These are phyloP conservation scores for Halcyon badia DNA, from an alignment of 2,797 vertebrate species.

Conservation along the genomic window DNA sequence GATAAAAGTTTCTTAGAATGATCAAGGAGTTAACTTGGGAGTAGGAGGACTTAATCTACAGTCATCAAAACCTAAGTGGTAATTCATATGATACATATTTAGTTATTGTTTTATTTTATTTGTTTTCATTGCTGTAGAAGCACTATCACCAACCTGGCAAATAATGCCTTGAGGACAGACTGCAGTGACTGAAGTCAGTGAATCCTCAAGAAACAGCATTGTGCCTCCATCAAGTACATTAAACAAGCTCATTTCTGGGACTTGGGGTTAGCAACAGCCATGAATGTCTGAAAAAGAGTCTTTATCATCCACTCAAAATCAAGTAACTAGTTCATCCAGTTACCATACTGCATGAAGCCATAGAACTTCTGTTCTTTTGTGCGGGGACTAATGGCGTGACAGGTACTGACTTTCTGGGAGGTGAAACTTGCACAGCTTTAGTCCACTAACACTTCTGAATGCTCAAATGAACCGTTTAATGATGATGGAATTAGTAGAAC, in stretches of 20 bases:
- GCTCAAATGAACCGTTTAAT: not conserved
- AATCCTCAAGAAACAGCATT: not conserved
- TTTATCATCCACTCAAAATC: not conserved
- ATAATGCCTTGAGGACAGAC: not conserved
- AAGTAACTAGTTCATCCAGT: not conserved
- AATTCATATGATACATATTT: not conserved
- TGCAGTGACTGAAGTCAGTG: not conserved
- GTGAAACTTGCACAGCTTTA: not conserved
- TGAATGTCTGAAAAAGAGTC: not conserved
- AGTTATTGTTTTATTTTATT: not conserved
- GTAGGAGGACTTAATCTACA: not conserved
- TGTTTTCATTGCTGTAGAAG: not conserved
- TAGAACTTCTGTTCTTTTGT: not conserved
- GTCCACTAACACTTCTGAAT: not conserved
- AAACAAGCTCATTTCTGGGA: not conserved
- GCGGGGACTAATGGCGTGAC: not conserved
- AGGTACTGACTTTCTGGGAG: not conserved
- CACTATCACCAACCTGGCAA: not conserved
- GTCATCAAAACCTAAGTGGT: not conserved
- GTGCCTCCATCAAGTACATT: not conserved
- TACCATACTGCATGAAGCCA: not conserved
- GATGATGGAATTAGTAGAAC: not conserved
- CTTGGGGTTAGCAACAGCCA: not conserved
- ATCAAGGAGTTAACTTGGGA: not conserved
- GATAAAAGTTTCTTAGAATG: not conserved